Evolutionary conservation across 2,888 invertebrate genomes (phyloP).

Genomic region (Xanthorhoe spadicearia): DNA sequence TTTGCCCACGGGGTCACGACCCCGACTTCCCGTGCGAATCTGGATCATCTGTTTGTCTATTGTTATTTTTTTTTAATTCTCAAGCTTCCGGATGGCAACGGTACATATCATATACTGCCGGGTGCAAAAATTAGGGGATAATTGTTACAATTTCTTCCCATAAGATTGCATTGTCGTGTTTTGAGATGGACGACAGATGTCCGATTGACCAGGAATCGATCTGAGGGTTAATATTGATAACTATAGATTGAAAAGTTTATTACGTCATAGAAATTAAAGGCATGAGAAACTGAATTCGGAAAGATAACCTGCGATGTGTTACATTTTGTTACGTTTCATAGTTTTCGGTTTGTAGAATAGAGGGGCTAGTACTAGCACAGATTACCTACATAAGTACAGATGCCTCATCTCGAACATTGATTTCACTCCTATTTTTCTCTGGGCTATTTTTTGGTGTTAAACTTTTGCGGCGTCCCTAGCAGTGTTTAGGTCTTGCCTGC

Average conservation of each 20-base stretch:
- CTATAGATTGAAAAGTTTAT: not conserved
- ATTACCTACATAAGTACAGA: too few relatives aligned
- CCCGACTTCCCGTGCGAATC: constrained; percentile 73
- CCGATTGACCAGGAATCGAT: constrained; percentile 23
- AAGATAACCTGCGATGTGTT: too few relatives aligned
- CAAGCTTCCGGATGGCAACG: constrained; percentile 58
- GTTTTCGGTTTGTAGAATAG: too few relatives aligned
- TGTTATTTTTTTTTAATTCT: constrained; percentile 64
- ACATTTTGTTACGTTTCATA: too few relatives aligned
- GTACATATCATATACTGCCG: constrained; percentile 41
- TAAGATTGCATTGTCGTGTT: constrained; percentile 43
- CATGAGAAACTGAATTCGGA: too few relatives aligned
- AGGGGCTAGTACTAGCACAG: too few relatives aligned
- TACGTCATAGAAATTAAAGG: not conserved
- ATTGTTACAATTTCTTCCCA: constrained; percentile 39
- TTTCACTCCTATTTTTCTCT: too few relatives aligned
- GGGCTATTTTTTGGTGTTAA: too few relatives aligned
- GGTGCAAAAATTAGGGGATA: constrained; percentile 46
- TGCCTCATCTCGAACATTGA: too few relatives aligned
- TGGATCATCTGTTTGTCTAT: constrained; percentile 74
- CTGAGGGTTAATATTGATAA: not conserved
- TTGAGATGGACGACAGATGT: constrained; percentile 30
- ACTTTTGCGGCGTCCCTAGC: too few relatives aligned
- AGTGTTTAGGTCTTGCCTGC: too few relatives aligned
- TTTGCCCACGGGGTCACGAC: constrained; percentile 61